Evolutionary conservation across 2,797 vertebrate species (phyloP).

Genomic region (Crenichthys baileyi): DNA sequence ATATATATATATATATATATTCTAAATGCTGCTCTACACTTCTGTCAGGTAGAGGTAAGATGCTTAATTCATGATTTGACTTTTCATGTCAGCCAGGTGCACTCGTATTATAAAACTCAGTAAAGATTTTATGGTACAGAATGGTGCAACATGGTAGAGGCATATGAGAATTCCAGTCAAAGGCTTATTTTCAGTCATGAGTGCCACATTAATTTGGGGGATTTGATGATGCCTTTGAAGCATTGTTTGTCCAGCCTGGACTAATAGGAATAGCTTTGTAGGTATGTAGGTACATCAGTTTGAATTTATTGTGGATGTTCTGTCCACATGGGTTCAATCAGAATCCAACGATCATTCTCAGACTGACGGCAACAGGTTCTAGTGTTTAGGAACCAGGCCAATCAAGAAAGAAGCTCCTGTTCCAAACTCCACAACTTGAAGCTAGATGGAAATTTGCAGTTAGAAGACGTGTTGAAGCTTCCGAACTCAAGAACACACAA

Average conservation of each 20-base stretch:
- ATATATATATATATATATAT: conserved; percentile 13
- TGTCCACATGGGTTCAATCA: neutral
- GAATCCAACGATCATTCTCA: no score
- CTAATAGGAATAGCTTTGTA: neutral
- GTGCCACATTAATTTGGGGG: neutral
- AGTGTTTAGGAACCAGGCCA: no score
- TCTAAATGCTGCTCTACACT: conserved; percentile 57
- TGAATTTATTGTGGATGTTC: neutral
- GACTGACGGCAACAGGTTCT: no score
- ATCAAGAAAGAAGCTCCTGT: no score
- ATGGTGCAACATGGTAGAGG: neutral
- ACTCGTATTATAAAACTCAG: conserved; percentile 34
- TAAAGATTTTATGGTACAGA: neutral
- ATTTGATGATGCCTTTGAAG: neutral
- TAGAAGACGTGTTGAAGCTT: no score
- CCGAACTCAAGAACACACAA: no score
- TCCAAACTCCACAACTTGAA: no score
- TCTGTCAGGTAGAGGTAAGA: conserved; percentile 42
- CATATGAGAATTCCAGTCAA: neutral
- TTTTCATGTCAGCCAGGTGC: conserved; percentile 55
- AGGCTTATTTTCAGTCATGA: neutral
- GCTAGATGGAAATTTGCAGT: no score
- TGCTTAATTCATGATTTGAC: conserved; percentile 53
- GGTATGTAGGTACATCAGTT: neutral
- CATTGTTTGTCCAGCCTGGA: neutral